A percentile compares a stretch with the other conserved stretches of the same genome.
Conservation (phyloP, 2,113 vertebrate species). For the Chitala chitala region DNA sequence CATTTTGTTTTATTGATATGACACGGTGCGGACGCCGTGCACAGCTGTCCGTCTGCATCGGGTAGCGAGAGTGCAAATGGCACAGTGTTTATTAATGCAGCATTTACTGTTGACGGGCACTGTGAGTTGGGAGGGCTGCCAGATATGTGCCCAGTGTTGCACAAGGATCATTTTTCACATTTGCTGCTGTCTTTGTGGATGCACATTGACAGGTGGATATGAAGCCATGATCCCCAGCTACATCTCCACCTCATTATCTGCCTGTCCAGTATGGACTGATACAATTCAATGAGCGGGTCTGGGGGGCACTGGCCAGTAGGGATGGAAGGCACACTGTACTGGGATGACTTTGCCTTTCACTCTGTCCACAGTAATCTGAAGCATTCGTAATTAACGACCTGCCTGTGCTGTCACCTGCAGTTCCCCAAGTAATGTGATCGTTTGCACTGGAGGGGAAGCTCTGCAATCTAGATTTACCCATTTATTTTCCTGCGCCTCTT, state of each 20-base stretch:
- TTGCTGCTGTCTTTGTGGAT: neutral
- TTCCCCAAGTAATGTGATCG: neutral
- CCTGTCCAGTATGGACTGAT: neutral
- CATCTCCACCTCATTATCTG: neutral
- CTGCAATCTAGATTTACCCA: constrained; percentile 11
- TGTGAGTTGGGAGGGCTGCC: too few relatives aligned
- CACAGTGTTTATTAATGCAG: too few relatives aligned
- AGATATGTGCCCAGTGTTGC: neutral
- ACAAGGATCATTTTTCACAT: neutral
- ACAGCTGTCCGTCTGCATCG: too few relatives aligned
- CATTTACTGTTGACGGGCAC: too few relatives aligned
- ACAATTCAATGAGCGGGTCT: too few relatives aligned
- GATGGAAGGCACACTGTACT: too few relatives aligned
- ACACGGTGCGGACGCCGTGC: neutral
- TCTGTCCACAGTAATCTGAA: neutral
- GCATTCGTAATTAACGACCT: neutral
- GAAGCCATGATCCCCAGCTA: neutral
- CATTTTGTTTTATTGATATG: neutral
- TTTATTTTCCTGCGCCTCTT: neutral
- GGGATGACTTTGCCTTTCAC: too few relatives aligned
- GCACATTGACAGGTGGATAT: neutral
- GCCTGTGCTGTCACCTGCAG: neutral
- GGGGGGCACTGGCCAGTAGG: too few relatives aligned
- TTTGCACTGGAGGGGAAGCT: neutral
- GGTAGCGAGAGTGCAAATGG: too few relatives aligned